A percentile compares a stretch with the other conserved stretches of the same genome.
phyloP scores from a whole-genome alignment of 2,888 invertebrate species.

The Fissipunctia ypsillon region DNA sequence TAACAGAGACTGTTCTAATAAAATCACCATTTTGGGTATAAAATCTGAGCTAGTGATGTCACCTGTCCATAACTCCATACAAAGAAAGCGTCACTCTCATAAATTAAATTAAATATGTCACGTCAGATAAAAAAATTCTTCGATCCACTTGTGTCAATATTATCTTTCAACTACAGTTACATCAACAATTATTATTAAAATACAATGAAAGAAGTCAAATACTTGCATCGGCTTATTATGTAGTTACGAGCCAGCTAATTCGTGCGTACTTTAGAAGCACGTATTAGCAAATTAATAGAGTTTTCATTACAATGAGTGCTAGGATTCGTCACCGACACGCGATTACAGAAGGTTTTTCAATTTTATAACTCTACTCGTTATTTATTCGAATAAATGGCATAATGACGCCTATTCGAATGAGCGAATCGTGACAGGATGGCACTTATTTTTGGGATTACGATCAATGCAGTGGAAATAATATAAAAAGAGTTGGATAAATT shows the following conservation, averaged over 20 bases:
- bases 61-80: neutral
- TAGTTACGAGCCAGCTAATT: neutral
- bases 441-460: neutral
- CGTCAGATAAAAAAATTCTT: neutral
- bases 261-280: conserved; percentile 7
- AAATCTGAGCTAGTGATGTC: neutral
- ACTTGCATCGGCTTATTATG: conserved; percentile 3
- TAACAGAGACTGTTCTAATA: conserved; percentile 3
- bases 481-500: neutral
- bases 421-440: conserved; percentile 11
- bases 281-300: conserved; percentile 24
- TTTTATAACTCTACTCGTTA: conserved; percentile 25
- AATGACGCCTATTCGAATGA: conserved; percentile 15
- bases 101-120: neutral
- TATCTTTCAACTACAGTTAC: neutral
- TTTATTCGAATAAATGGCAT: conserved; percentile 17
- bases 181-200: conserved; percentile 1
- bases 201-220: conserved; percentile 28
- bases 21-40: neutral
- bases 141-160: neutral
- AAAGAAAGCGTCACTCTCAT: no score
- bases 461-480: neutral
- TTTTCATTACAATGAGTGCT: conserved; percentile 34
- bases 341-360: conserved; percentile 24
- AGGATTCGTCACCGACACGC: conserved; percentile 47